Evolutionary conservation across 2,113 vertebrate genomes (phyloP).

Genomic region (Pelecanoides urinatrix): DNA sequence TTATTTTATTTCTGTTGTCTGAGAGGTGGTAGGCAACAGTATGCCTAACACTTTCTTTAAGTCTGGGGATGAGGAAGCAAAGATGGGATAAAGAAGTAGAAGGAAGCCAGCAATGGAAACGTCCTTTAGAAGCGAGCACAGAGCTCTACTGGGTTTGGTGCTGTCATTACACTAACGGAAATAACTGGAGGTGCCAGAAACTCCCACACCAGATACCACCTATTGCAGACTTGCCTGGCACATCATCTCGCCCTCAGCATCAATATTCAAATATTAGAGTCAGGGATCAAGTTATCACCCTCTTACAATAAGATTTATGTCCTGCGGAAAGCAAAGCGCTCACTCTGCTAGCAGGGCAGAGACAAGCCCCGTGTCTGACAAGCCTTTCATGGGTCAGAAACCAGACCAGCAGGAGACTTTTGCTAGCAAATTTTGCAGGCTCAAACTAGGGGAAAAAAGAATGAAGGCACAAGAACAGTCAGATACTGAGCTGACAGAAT

Average conservation of each 20-base stretch:
- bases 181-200: neutral
- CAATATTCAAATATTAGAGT: neutral
- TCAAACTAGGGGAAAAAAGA: neutral
- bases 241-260: neutral
- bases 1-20: neutral
- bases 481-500: neutral
- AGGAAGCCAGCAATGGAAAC: neutral
- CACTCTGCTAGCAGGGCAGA: accelerated
- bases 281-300: neutral
- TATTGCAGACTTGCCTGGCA: neutral
- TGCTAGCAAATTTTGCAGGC: neutral
- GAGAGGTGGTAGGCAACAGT: neutral
- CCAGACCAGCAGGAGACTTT: neutral
- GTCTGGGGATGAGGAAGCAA: neutral
- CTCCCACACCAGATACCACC: neutral
- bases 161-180: neutral
- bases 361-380: neutral
- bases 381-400: neutral
- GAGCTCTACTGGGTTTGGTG: neutral
- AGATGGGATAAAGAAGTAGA: neutral
- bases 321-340: neutral
- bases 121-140: neutral
- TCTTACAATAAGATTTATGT: neutral
- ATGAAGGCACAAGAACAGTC: neutral
- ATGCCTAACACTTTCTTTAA: neutral